Evolutionary conservation across 2,888 invertebrate species (phyloP), one percentile per base, ranked within the genome.

Genomic region (Apeira syringaria): DNA sequence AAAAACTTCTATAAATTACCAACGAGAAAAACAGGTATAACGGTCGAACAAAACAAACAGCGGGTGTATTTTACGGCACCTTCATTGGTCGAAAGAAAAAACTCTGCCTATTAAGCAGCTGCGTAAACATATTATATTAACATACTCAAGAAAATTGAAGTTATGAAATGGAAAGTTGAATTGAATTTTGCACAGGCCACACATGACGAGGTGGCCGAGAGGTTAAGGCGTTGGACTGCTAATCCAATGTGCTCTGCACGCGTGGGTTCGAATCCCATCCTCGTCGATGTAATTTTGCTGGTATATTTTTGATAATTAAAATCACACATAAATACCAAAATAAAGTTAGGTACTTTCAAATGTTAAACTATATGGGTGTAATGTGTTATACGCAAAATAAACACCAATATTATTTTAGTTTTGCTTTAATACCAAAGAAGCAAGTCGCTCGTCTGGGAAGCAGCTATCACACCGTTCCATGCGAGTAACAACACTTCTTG

Each of bases 201-300:
- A 17, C 40, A 49, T 44, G 88, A 89, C 88, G 89, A 89, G 89
- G 89, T 90, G 90, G 90, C 90, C 90, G 90, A 90, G 90, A 71
- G 90, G 89, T 90, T 89, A 90, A 90, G 90, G 90, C 90, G 90
- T 89, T 90, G 90, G 90, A 90, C 94, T 94, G 94, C 94, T 94
- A 94, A 94, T 94, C 94, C 93, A 94, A 93, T 94, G 94, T 93
- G 94, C 93, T 94, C 93, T 94, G 93, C 94, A 93, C 94, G 94
- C 94, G 94, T 94, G 94, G 94, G 94, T 94, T 93, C 93, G 93
- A 93, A 94, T 94, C 94, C 93, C 94, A 93, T 94, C 94, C 93
- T 93, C 93, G 93, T 93, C 93, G 93, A 64, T 74, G 22, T 2
- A 1, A 42, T 56, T 60, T 56, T 50, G 30, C 2, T 15, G 15